A percentile compares a stretch with the other conserved stretches of the same genome.
Evolutionary conservation across 2,113 vertebrate species (phyloP).

Genomic region (Baryphthengus martii): DNA sequence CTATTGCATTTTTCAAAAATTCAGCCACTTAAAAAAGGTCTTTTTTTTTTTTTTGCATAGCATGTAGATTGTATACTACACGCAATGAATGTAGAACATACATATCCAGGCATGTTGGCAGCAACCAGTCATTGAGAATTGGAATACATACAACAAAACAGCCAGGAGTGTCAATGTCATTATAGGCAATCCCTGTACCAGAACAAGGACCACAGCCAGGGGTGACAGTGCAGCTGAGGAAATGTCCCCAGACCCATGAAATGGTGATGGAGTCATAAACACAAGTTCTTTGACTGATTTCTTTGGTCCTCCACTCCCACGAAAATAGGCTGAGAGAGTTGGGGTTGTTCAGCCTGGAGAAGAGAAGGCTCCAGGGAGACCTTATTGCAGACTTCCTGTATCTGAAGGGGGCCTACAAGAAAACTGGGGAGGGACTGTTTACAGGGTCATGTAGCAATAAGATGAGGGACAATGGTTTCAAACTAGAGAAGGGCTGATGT

Average conservation of each 20-base stretch:
- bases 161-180: not conserved
- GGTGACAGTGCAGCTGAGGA: not conserved
- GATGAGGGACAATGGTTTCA: too few species aligned
- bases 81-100: not conserved
- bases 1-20: not conserved
- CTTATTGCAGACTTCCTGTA: too few species aligned
- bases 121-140: not conserved
- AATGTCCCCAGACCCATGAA: not conserved
- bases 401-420: too few species aligned
- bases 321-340: too few species aligned
- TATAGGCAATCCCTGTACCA: not conserved
- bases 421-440: too few species aligned
- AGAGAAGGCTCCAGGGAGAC: too few species aligned
- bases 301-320: too few species aligned
- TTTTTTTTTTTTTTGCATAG: not conserved
- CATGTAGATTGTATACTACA: not conserved
- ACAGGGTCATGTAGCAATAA: too few species aligned
- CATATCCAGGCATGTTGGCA: not conserved
- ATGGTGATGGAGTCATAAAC: not conserved
- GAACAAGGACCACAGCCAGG: not conserved
- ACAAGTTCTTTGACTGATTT: not conserved
- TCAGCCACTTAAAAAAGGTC: not conserved
- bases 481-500: too few species aligned
- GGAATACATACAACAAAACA: not conserved
- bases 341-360: too few species aligned